Evolutionary conservation across 2,797 vertebrate genomes (phyloP), one percentile per base, ranked within the genome.

Genomic region (Darevskia nairensis): DNA sequence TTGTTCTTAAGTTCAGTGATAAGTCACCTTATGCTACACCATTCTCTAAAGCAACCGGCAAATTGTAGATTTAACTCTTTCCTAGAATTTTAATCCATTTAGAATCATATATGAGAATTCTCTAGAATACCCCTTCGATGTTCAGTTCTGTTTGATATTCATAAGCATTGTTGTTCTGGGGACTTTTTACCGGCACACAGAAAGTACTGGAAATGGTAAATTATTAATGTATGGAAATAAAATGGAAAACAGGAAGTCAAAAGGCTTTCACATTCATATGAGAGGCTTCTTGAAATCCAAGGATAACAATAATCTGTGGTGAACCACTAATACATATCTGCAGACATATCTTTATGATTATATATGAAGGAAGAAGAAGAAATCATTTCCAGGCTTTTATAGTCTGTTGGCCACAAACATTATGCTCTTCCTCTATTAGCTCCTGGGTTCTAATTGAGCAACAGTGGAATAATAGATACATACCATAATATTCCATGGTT

Each of bases 151-250:
- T 74, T 84, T 84, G 46, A 72, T 72, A 72, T 72, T 72, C 69
- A 83, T 32, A 72, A 72, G 29, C 32, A 72, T 71, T 82, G 50
- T 71, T 72, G 82, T 25, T 44, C 74, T 75, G 55, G 41, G 50
- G 25, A 25, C 35, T 85, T 32, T 85, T 85, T 41, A 75, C 83
- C 8, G 11, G 50, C 50, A 84, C 55, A 84, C 2, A 61, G 71
- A 76, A 66, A 61, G 50, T n/a, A 41, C 35, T 61, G 15, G 35
- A 61, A 13, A 21, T 76, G 7, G 35, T 85, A 35, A 76, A 85
- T 85, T 86, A 79, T 86, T 86, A 79, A 68, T 46, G 64, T 69
- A 86, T 69, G 41, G 41, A 86, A 79, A 78, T 29, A 66, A 84
- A 66, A 85, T 77, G 75, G 75, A 69, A 86, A 79, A 50, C 21